Evolutionary conservation across 1,140 invertebrate species (phyloP).

Genomic region (Drosophila micromelanica): DNA sequence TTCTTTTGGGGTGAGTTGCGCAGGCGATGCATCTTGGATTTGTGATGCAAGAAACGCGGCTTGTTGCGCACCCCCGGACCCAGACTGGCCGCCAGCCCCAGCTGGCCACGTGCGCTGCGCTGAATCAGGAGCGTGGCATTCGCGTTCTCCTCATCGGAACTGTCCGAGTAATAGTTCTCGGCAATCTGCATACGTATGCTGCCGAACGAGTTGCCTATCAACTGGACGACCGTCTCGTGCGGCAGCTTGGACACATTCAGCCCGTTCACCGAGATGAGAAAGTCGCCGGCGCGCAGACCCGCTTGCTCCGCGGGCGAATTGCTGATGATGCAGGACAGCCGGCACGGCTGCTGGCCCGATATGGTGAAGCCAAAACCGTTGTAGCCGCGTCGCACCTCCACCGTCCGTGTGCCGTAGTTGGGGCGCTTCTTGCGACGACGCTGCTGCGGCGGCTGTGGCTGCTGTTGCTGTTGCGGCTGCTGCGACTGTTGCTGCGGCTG

Average conservation of each 20-base stretch:
- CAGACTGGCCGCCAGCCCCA: slow-evolving; percentile 57
- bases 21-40: slow-evolving; percentile 73
- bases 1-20: slow-evolving; percentile 80
- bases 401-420: slow-evolving; percentile 88
- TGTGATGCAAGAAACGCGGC: slow-evolving; percentile 75
- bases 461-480: slow-evolving; percentile 20
- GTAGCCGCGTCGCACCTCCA: slow-evolving; percentile 92
- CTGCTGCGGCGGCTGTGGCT: slow-evolving; percentile 55
- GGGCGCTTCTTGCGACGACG: slow-evolving; percentile 84
- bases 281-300: slow-evolving; percentile 95
- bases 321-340: slow-evolving; percentile 93
- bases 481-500: slow-evolving; percentile 5
- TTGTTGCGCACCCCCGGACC: slow-evolving; percentile 51
- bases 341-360: slow-evolving; percentile 96
- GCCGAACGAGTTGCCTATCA: slow-evolving; percentile 94
- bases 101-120: slow-evolving; percentile 49
- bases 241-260: slow-evolving; percentile 94
- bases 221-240: slow-evolving; percentile 95
- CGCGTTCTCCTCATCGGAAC: slow-evolving; percentile 84
- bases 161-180: slow-evolving; percentile 94
- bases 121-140: slow-evolving; percentile 56
- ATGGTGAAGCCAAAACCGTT: slow-evolving; percentile 97
- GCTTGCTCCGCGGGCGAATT: slow-evolving; percentile 93
- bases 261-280: slow-evolving; percentile 95
- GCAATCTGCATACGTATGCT: slow-evolving; percentile 92